Conservation (phyloP, 2,113 vertebrate species). For the Platichthys stellatus region DNA sequence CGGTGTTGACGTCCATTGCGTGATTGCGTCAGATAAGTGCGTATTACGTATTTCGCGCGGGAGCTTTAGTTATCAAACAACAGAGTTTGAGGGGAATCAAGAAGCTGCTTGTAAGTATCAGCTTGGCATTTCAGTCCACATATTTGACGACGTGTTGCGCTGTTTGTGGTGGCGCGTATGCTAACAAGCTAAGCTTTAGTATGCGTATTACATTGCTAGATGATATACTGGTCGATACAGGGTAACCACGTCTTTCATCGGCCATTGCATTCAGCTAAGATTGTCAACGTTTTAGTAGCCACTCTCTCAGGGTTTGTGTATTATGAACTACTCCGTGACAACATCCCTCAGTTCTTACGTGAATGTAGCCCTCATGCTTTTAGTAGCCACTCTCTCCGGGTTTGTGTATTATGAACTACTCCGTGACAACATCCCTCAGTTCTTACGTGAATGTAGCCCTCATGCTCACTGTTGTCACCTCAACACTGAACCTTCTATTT, state of each 20-base stretch:
- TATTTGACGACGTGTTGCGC: not conserved
- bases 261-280: too few species aligned
- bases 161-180: not conserved
- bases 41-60: constrained; percentile 36
- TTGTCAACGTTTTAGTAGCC: too few species aligned
- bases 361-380: not conserved
- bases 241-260: too few species aligned
- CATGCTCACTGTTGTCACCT: not conserved
- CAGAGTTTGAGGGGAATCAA: not conserved
- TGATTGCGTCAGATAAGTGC: constrained; percentile 3
- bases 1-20: constrained; percentile 1
- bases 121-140: not conserved
- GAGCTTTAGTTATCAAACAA: constrained; percentile 47
- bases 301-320: too few species aligned
- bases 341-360: not conserved
- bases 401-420: not conserved
- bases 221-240: too few species aligned
- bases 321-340: not conserved
- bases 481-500: not conserved
- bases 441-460: not conserved
- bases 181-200: not conserved
- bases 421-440: too few species aligned
- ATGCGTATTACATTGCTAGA: too few species aligned
- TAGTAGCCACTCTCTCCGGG: too few species aligned
- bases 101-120: not conserved